These are phyloP conservation scores for Barbus barbus DNA, from an alignment of 2,113 vertebrate species.

Conservation along the genomic window DNA sequence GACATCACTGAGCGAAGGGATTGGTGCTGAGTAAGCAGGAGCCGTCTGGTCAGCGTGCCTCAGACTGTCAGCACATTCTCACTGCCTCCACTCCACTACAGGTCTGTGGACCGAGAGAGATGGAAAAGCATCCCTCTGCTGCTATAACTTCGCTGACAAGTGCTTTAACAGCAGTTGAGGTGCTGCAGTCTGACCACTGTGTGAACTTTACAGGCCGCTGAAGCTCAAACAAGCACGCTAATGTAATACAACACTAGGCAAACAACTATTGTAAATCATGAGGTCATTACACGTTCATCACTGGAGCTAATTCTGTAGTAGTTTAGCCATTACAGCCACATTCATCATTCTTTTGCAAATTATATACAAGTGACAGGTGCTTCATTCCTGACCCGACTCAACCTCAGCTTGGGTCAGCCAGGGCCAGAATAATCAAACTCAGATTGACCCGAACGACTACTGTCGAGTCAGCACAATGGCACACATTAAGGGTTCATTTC, in stretches of 20 bases:
- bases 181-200: neutral
- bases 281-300: neutral
- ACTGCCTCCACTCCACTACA: neutral
- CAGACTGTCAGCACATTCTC: slow-evolving; percentile 51
- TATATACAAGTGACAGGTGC: slow-evolving; percentile 29
- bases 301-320: slow-evolving; percentile 14
- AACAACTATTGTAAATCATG: slow-evolving; percentile 1
- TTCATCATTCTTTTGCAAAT: slow-evolving; percentile 24
- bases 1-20: slow-evolving; percentile 13
- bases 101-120: slow-evolving; percentile 1
- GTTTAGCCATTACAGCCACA: neutral
- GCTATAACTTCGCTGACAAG: neutral
- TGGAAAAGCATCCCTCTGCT: slow-evolving; percentile 15
- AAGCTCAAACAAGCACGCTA: neutral
- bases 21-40: slow-evolving; percentile 47
- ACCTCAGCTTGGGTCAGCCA: neutral
- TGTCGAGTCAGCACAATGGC: slow-evolving; percentile 44
- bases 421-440: slow-evolving; percentile 39
- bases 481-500: slow-evolving; percentile 40
- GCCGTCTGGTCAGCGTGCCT: slow-evolving; percentile 20
- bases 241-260: neutral
- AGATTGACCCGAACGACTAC: slow-evolving; percentile 8
- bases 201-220: slow-evolving; percentile 1
- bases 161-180: neutral
- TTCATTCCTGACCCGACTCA: slow-evolving; percentile 6